Conservation (phyloP, 2,888 invertebrate genomes). For the Teinopalpus imperialis region DNA sequence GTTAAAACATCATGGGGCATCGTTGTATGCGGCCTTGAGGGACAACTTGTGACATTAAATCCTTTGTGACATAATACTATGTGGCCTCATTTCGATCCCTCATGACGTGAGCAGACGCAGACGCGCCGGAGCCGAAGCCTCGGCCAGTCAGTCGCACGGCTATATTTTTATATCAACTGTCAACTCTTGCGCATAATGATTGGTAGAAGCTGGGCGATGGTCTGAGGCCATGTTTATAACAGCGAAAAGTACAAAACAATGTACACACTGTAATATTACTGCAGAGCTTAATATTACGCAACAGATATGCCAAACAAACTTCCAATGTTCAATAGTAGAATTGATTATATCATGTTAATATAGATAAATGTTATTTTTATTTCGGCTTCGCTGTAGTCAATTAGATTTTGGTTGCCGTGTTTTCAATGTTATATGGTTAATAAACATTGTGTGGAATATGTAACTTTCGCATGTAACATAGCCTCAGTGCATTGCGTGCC, state of each 20-base stretch:
- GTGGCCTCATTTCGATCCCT: conserved; percentile 42
- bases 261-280: not conserved
- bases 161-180: conserved; percentile 3
- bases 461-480: conserved; percentile 12
- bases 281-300: too few relatives aligned
- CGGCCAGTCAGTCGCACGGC: conserved; percentile 28
- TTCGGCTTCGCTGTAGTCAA: not conserved
- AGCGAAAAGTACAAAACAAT: not conserved
- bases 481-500: conserved; percentile 17
- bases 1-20: conserved; percentile 50
- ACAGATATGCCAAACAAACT: too few relatives aligned
- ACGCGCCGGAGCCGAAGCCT: conserved; percentile 49
- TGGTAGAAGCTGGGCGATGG: conserved; percentile 7
- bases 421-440: too few relatives aligned
- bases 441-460: too few relatives aligned
- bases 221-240: conserved; percentile 14
- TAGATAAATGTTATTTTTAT: too few relatives aligned
- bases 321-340: too few relatives aligned
- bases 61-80: conserved; percentile 22
- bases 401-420: too few relatives aligned
- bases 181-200: conserved; percentile 1
- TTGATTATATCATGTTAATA: too few relatives aligned
- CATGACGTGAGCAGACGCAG: conserved; percentile 48
- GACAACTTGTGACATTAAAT: conserved; percentile 25
- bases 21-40: conserved; percentile 40